phyloP scores from a whole-genome alignment of 23 tunicate species.

The Ascidia mentula region DNA sequence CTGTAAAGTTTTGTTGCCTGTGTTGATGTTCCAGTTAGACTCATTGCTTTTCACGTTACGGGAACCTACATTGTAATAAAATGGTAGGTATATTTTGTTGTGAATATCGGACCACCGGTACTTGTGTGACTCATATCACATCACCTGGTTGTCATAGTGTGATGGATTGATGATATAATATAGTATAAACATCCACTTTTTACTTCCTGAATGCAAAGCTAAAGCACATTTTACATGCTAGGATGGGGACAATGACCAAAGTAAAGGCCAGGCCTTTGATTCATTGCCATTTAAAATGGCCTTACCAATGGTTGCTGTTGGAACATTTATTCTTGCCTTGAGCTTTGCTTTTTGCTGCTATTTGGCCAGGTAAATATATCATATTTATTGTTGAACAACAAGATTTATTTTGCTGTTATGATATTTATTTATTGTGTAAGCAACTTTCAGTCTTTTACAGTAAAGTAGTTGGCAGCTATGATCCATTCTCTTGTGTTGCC shows the following conservation, averaged over 20 bases:
- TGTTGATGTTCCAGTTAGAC: no score
- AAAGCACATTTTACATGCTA: background rate
- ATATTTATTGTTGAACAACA: background rate
- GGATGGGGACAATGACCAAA: slow-evolving; percentile 14
- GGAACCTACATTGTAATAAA: no score
- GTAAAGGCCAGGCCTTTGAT: slow-evolving; percentile 5
- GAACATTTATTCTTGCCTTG: slow-evolving; percentile 68
- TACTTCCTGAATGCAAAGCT: background rate
- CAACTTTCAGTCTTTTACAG: background rate
- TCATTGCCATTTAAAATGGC: slow-evolving; percentile 63
- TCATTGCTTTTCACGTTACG: no score
- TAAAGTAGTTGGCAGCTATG: background rate
- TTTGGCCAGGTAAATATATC: slow-evolving; percentile 38
- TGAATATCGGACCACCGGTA: no score
- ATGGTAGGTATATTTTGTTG: no score
- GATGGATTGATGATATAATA: background rate
- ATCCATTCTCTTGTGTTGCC: no score
- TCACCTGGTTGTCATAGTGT: background rate
- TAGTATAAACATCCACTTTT: slow-evolving; percentile 2
- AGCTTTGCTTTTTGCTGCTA: slow-evolving; percentile 82
- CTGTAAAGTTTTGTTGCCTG: no score
- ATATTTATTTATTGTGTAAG: background rate
- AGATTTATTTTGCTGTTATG: background rate
- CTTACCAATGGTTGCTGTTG: slow-evolving; percentile 79
- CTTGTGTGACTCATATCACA: no score